Conservation (phyloP, 2,113 vertebrate species). For the Leptobrachium leishanense region DNA sequence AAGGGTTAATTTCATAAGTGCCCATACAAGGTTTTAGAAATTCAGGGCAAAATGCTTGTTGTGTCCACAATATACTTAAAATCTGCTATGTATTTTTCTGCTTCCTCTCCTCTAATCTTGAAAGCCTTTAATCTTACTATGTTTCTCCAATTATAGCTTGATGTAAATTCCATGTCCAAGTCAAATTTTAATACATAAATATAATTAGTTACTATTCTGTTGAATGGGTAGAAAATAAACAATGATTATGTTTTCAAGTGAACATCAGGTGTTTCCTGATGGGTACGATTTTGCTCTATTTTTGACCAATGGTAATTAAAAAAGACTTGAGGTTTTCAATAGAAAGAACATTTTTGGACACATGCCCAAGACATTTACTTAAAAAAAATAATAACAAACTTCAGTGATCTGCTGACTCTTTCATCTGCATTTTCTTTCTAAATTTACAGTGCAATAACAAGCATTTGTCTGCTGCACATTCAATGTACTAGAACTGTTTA, state of each 20-base stretch:
- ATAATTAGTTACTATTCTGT: neutral
- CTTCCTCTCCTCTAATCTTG: neutral
- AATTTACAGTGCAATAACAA: slow-evolving; percentile 17
- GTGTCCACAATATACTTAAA: neutral
- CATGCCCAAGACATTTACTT: slow-evolving; percentile 13
- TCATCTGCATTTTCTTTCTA: slow-evolving; percentile 24
- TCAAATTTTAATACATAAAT: neutral
- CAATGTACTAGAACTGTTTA: too few species aligned
- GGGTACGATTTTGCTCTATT: slow-evolving; percentile 25
- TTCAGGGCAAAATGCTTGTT: too few species aligned
- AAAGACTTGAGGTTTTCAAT: slow-evolving; percentile 28
- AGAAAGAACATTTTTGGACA: slow-evolving; percentile 40
- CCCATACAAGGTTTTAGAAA: too few species aligned
- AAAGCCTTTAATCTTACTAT: neutral
- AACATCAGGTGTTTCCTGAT: slow-evolving; percentile 28
- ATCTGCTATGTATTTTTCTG: neutral
- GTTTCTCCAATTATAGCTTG: neutral
- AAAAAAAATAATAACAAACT: slow-evolving; percentile 14
- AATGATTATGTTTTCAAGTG: slow-evolving; percentile 6
- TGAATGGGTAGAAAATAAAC: neutral
- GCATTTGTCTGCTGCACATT: neutral
- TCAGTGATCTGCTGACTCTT: slow-evolving; percentile 24
- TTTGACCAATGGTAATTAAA: slow-evolving; percentile 30
- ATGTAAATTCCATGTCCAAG: neutral
- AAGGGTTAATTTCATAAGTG: too few species aligned